These are phyloP conservation scores for Agapornis roseicollis DNA, from an alignment of 2,113 vertebrate genomes.

Conservation along the genomic window DNA sequence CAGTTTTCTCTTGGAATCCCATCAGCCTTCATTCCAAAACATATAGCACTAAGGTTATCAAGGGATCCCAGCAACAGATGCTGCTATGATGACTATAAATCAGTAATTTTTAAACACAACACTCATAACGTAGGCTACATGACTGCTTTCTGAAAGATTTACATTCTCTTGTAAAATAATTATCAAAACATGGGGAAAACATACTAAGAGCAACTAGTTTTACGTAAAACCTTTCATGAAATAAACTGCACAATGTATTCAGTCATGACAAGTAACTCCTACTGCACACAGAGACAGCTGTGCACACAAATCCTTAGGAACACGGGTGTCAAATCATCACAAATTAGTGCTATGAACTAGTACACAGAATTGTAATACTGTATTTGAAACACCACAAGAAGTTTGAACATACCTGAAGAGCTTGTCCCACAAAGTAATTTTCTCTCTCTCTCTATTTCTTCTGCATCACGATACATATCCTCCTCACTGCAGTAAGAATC, in stretches of 20 bases:
- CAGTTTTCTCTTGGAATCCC: not conserved
- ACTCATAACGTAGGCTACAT: fast-evolving
- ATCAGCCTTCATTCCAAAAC: not conserved
- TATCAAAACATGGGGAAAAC: not conserved
- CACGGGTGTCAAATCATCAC: not conserved
- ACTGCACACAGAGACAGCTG: not conserved
- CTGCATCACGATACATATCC: constrained; percentile 78
- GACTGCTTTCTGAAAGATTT: not conserved
- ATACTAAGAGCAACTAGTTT: not conserved
- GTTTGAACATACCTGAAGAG: constrained; percentile 65
- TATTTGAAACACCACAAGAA: not conserved
- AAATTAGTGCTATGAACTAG: not conserved
- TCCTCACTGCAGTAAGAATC: constrained; percentile 73
- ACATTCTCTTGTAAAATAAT: not conserved
- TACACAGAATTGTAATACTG: not conserved
- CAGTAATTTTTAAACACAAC: not conserved
- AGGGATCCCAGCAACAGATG: not conserved
- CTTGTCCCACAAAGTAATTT: constrained; percentile 53
- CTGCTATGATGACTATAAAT: not conserved
- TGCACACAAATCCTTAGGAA: not conserved
- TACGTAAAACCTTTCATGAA: not conserved
- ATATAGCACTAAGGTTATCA: not conserved
- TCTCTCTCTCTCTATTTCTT: constrained; percentile 80
- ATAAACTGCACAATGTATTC: not conserved
- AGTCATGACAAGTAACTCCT: not conserved